Base-by-base conservation (phyloP, 2,113 vertebrate genomes). In the Procavia capensis region DNA sequence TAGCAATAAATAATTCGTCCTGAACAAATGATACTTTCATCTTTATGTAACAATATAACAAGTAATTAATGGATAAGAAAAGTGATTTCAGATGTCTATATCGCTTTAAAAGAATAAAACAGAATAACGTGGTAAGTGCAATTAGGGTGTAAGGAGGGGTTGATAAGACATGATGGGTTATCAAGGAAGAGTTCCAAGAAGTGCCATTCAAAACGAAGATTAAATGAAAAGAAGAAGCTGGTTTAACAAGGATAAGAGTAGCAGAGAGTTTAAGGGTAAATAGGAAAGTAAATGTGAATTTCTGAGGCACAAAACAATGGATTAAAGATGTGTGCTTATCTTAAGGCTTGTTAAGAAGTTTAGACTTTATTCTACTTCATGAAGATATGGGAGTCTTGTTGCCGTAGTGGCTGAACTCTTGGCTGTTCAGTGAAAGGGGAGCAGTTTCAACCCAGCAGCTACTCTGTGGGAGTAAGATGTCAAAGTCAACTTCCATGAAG, bases 71-170 rank as follows among this genome's bases (percentile, higher is more conserved):
- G 5, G 50, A 76, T 20, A 36, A 47, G 1, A 11, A 59, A 43
- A 72, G 66, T 17, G 24, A 81, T 36, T 88, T 20, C 0, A 72
- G 29, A 83, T 43, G 24, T 16, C 50, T 24, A 2, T 25, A 13
- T 34, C 9, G 9, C 24, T 92, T 92, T 79, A 14, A n/a, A 66
- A 41, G 20, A 6, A n/a, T 54, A 22, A 45, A 41, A 57, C 31
- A 10, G 9, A 19, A 82, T 41, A 54, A 88, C n/a, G 7, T 1
- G 19, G 3, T 5, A 43, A 68, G 54, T 4, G 9, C 20, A 43
- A 0, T 17, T 3, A 34, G 2, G 6, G 3, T 41, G 5, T 45
- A 24, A 54, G 20, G 25, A 82, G 34, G 6, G 2, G 39, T 6
- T 45, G 41, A 61, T 11, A 20, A 41, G 20, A 41, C 41, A 31